Evolutionary conservation across 2,113 vertebrate genomes (phyloP).

Genomic region (Pseudorectes ferrugineus): DNA sequence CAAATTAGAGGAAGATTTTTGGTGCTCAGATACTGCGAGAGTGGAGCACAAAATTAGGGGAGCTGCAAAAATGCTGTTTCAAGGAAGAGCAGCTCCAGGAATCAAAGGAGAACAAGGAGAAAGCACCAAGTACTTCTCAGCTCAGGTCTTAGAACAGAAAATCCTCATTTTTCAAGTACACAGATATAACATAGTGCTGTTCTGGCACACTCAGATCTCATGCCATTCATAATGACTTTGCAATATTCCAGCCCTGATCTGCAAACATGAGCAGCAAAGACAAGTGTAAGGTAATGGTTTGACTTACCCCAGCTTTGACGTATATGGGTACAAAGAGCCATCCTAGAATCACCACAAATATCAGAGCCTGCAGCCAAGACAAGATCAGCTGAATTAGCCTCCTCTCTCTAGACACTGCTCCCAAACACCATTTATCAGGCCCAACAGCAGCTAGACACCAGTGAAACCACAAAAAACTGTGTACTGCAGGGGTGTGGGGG

Average conservation of each 20-base stretch:
- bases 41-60: background rate
- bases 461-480: background rate
- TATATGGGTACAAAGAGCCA: conserved; percentile 98
- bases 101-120: background rate
- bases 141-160: background rate
- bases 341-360: conserved; percentile 85
- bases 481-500: fast-evolving
- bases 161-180: background rate
- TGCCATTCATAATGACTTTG: background rate
- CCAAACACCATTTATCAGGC: background rate
- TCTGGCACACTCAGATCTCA: background rate
- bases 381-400: background rate
- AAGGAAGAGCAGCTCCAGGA: background rate
- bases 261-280: background rate
- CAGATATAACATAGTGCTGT: background rate
- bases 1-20: background rate
- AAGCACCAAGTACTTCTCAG: background rate
- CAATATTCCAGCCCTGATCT: background rate
- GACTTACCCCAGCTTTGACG: conserved; percentile 91
- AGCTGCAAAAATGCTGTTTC: background rate
- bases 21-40: background rate
- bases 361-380: conserved; percentile 80
- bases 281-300: background rate
- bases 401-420: background rate
- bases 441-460: background rate